Evolutionary conservation across 2,888 invertebrate genomes (phyloP), one percentile per base, ranked within the genome.

Genomic region (Netelia fuscicornis): DNA sequence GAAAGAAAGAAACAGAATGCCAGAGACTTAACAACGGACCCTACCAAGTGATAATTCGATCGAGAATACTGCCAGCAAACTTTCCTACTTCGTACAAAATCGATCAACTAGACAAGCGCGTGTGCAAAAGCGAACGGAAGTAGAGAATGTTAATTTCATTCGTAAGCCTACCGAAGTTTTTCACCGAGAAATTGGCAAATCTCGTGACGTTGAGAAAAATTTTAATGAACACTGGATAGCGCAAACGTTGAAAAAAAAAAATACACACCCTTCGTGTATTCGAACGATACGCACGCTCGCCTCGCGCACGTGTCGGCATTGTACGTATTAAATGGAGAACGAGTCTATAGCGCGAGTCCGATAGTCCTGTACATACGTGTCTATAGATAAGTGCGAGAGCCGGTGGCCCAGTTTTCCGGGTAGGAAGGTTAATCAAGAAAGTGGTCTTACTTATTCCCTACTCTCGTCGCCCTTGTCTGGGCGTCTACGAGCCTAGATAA

Each of bases 61-160:
- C 83, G 82, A 79, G 78, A 71, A 60, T 54, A 13, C 78, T 25
- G 77, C 67, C 68, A 58, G 48, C 52, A 77, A 86, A 86, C 82
- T 87, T 87, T 85, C 85, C 85, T 87, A 82, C 86, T 84, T 75
- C 79, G 79, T 80, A 58, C n/a, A 80, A 68, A 64, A 71, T 75
- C 79, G 85, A 77, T 76, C 60, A 54, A 76, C 42, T 67, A 52
- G 17, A 54, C 11, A 9, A 64, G 37, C 64, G n/a, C 17, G 48
- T 60, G 25, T 54, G 20, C 17, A 44, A 44, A 52, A 64, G 64
- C 20, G 20, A 20, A 58, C 37, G 56, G 62, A 48, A 64, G 52
- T 58, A 60, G 52, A 78, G 78, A 67, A 75, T 79, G 81, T 84
- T 84, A 75, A 86, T 84, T 86, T 81, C 54, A 79, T 84, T 81